phyloP scores from a whole-genome alignment of 2,797 vertebrate genomes.

The Etheostoma perlongum region DNA sequence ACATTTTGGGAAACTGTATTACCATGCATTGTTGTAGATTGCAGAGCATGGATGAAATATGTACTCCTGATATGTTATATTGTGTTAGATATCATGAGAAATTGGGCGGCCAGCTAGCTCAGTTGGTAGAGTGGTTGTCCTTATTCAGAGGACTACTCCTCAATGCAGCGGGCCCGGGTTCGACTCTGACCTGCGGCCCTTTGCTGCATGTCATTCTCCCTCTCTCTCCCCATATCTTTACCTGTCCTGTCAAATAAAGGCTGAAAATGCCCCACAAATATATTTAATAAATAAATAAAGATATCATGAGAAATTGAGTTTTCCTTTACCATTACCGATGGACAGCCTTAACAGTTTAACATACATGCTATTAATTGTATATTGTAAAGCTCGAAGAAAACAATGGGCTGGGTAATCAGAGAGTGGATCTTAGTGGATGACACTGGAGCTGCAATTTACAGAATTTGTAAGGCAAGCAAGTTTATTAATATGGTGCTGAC shows the following conservation, averaged over 20 bases:
- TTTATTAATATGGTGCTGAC: background rate
- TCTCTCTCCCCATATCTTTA: no score
- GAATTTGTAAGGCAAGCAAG: background rate
- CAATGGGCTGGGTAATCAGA: conserved; percentile 21
- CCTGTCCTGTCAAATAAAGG: no score
- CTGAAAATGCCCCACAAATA: no score
- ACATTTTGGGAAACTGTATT: background rate
- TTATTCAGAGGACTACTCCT: no score
- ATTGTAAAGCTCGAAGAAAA: conserved; percentile 23
- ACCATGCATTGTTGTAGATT: background rate
- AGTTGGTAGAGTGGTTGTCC: no score
- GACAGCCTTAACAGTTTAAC: background rate
- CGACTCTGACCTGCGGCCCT: no score
- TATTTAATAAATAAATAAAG: no score
- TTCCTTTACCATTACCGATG: background rate
- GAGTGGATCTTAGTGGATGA: background rate
- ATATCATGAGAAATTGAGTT: background rate
- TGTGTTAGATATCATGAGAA: background rate
- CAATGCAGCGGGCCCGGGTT: no score
- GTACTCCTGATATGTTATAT: background rate
- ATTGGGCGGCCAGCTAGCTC: no score
- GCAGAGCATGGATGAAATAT: background rate
- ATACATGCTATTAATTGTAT: background rate
- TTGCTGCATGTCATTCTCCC: no score
- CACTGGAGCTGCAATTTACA: no score